Evolutionary conservation across 2,113 vertebrate species (phyloP), one percentile per base, ranked within the genome.

Genomic region (Pao palembangensis): DNA sequence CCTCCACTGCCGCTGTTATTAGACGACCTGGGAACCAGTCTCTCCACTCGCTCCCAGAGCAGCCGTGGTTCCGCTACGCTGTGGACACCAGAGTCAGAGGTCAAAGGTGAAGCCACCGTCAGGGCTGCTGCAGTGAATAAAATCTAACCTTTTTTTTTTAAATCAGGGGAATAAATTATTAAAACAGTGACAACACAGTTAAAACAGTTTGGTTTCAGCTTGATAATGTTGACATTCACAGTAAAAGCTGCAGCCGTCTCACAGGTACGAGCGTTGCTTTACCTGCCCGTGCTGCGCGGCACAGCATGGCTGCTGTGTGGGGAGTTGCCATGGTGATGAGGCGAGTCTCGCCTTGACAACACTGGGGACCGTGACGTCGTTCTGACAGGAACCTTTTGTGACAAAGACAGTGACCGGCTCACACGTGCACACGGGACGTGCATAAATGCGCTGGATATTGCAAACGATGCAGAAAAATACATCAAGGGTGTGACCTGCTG

Each of bases 1-100:
- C 85, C 84, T 64, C 76, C 82, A 3, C 83, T 84, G 65, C 77
- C 79, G 7, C 55, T 84, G 73, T 71, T 73, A 75, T 75, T 74
- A 54, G 71, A 54, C 1, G 69, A 91, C 63, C 93, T 92, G 71
- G 96, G 93, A 34, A 92, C 93, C 49, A 96, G 91, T 79, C 96
- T 98, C 85, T 98, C 96, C 73, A 98, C 95, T 52, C 95, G 93
- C 78, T 98, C 96, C 96, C 96, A 97, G 23, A 98, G 91, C 74
- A 96, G 87, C 54, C 95, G 90, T 71, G 95, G 94, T 83, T 98
- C 96, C 47, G 81, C 94, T 20, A 61, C 63, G 38, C 87, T 88
- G 83, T 34, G 31, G 58, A 79, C 23, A 67, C 42, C 28, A 5
- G 8, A 52, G 51, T 68, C 54, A 16, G 63, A 10, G 44, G 60